These are phyloP conservation scores for Goniozus legneri DNA, from an alignment of 1,140 invertebrate genomes.

Conservation along the genomic window DNA sequence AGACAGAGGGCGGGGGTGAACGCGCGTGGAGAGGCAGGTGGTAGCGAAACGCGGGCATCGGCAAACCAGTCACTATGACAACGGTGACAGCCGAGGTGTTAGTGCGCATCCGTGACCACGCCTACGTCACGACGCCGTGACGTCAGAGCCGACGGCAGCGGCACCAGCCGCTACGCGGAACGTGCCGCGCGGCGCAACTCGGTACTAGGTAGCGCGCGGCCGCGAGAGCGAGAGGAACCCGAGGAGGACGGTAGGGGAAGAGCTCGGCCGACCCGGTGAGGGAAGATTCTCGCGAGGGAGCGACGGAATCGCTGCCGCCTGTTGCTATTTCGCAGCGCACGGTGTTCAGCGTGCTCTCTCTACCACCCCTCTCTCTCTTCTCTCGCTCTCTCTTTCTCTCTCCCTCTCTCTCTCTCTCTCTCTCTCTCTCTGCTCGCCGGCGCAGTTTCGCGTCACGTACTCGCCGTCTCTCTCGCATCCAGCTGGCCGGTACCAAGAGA, in stretches of 20 bases:
- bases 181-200: slow-evolving; percentile 31
- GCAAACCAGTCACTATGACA: slow-evolving; percentile 52
- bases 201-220: slow-evolving; percentile 15
- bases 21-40: slow-evolving; percentile 28
- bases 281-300: background rate
- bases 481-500: too few species aligned
- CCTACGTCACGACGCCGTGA: slow-evolving; percentile 50
- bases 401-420: slow-evolving; percentile 2
- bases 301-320: slow-evolving; percentile 30
- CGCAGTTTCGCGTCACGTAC: slow-evolving; percentile 5
- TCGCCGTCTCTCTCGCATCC: too few species aligned
- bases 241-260: background rate
- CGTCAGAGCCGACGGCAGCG: slow-evolving; percentile 40
- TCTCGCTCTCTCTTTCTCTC: background rate
- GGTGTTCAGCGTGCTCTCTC: background rate
- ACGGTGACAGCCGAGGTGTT: slow-evolving; percentile 52
- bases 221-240: slow-evolving; percentile 14
- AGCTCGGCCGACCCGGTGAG: background rate
- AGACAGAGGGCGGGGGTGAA: slow-evolving; percentile 20
- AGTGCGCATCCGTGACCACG: slow-evolving; percentile 53
- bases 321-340: slow-evolving; percentile 35
- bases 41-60: slow-evolving; percentile 39
- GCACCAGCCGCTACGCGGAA: slow-evolving; percentile 33
- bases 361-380: background rate
- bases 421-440: too few species aligned